Conservation (phyloP, 1,140 invertebrate species). For the Ips nitidus region DNA sequence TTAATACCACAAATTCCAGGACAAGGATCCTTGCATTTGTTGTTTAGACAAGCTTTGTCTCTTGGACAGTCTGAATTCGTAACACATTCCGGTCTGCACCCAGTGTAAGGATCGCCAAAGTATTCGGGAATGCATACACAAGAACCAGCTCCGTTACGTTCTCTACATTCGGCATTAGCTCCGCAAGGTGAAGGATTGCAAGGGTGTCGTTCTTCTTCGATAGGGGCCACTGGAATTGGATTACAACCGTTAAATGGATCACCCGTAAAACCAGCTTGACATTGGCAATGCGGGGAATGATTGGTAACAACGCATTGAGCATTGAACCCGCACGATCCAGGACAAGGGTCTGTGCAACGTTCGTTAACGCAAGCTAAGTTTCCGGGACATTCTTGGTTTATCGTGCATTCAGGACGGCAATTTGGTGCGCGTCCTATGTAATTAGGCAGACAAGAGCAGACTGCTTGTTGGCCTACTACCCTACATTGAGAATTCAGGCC, state of each 20-base stretch:
- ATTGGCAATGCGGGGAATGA: constrained; percentile 75
- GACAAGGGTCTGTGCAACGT: constrained; percentile 76
- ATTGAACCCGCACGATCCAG: constrained; percentile 73
- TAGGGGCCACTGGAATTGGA: constrained; percentile 30
- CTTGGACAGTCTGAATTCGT: constrained; percentile 69
- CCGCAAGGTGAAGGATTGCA: constrained; percentile 72
- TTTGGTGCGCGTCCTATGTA: constrained; percentile 75
- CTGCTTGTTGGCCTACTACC: constrained; percentile 65
- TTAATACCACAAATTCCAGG: constrained; percentile 72
- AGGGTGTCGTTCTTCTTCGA: constrained; percentile 52
- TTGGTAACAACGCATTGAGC: constrained; percentile 70
- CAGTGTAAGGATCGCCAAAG: constrained; percentile 69
- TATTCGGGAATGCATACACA: constrained; percentile 73
- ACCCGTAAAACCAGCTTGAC: constrained; percentile 69
- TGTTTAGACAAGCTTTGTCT: constrained; percentile 67
- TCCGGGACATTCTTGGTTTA: constrained; percentile 72
- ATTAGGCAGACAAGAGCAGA: constrained; percentile 71
- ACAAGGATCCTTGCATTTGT: constrained; percentile 71
- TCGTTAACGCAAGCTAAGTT: constrained; percentile 74
- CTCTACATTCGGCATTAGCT: constrained; percentile 69
- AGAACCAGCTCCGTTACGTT: constrained; percentile 64
- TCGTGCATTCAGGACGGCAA: constrained; percentile 76
- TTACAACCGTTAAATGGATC: constrained; percentile 74
- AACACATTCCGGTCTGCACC: constrained; percentile 72
- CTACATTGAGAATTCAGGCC: constrained; percentile 79